phyloP scores from a whole-genome alignment of 2,797 vertebrate genomes.

The Coreius guichenoti region DNA sequence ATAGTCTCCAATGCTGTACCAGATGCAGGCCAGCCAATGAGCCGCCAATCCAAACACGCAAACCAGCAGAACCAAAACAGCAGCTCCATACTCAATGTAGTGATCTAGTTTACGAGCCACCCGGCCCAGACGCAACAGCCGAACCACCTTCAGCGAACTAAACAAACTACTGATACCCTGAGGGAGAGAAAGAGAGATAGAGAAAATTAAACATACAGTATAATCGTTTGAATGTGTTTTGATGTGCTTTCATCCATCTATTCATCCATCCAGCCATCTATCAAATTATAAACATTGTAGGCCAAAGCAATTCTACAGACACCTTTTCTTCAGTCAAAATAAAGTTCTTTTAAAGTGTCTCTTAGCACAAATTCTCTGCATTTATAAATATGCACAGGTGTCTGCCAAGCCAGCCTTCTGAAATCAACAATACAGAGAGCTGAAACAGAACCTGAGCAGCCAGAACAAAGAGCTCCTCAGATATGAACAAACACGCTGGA shows the following conservation, averaged over 20 bases:
- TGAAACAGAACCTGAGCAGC: conserved; percentile 45
- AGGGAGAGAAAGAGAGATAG: conserved; percentile 55
- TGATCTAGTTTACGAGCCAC: conserved; percentile 98
- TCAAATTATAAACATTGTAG: not conserved
- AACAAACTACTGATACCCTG: conserved; percentile 98
- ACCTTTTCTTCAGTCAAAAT: conserved; percentile 24
- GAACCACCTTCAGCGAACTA: conserved; percentile 96
- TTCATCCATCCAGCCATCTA: not conserved
- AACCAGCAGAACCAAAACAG: conserved; percentile 94
- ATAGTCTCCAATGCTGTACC: conserved; percentile 99
- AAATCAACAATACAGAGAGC: conserved; percentile 41
- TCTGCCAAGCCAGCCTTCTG: conserved; percentile 47
- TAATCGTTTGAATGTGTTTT: not conserved
- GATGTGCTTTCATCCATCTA: not conserved
- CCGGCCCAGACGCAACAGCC: conserved; percentile 92
- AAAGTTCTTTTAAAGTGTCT: conserved; percentile 23
- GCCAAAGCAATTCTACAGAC: not conserved
- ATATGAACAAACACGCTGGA: conserved; percentile 18
- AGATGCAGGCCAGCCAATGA: conserved; percentile 99
- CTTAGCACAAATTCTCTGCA: conserved; percentile 13
- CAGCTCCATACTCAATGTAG: conserved; percentile 97
- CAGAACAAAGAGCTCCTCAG: conserved; percentile 40
- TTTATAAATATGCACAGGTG: conserved; percentile 53
- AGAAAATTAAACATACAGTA: conserved; percentile 12
- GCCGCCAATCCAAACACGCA: conserved; percentile 97